Percentiles rank a stretch among this genome's conserved stretches.
Evolutionary conservation across 2,797 vertebrate genomes (phyloP).

Genomic region (Petrocephalus schoutedeni): DNA sequence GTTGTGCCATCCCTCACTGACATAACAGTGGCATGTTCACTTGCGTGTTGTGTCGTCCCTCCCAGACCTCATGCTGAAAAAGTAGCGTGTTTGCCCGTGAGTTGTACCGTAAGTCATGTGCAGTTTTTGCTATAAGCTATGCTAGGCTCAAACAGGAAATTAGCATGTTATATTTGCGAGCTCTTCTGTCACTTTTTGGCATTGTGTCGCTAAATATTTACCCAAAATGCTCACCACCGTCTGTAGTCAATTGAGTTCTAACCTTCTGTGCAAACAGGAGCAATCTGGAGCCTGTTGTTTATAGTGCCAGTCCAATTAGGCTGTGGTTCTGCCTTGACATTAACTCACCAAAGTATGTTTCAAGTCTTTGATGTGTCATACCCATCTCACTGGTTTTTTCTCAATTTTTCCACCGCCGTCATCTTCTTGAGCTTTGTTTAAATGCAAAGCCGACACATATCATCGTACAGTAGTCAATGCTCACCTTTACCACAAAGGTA

Average conservation of each 20-base stretch:
- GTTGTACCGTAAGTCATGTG: background rate
- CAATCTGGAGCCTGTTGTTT: slow-evolving; percentile 2
- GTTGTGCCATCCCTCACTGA: background rate
- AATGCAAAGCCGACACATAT: background rate
- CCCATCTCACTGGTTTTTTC: background rate
- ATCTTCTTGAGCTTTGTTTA: background rate
- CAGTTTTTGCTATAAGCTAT: slow-evolving; percentile 26
- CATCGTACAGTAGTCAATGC: background rate
- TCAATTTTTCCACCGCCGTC: background rate
- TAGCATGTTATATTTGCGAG: background rate
- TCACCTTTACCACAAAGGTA: background rate
- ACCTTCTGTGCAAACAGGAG: background rate
- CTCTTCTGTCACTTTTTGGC: slow-evolving; percentile 11
- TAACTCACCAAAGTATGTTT: slow-evolving; percentile 5
- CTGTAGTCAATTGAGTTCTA: slow-evolving; percentile 6
- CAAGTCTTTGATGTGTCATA: background rate
- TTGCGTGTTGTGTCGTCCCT: background rate
- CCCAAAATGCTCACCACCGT: background rate
- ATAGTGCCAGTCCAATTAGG: background rate
- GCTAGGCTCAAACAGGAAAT: slow-evolving; percentile 13
- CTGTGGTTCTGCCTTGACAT: slow-evolving; percentile 1
- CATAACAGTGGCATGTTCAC: background rate
- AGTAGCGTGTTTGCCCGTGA: background rate
- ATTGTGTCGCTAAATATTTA: slow-evolving; percentile 7
- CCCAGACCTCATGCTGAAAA: background rate